These are phyloP conservation scores for Cardinalis cardinalis DNA, from an alignment of 2,113 vertebrate species.

Conservation along the genomic window DNA sequence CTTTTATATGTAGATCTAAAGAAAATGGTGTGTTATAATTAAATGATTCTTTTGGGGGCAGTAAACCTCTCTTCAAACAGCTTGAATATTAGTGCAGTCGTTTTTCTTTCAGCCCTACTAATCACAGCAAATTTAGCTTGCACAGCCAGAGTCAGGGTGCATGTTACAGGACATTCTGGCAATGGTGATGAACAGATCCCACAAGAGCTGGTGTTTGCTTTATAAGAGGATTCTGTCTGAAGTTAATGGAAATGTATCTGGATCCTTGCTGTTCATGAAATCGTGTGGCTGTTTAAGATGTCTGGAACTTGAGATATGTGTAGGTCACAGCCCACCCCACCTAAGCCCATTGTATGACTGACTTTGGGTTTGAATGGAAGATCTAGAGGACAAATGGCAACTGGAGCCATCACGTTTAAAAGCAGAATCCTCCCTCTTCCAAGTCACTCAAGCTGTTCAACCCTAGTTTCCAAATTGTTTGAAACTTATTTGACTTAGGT, in stretches of 20 bases:
- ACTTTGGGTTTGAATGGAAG: background rate
- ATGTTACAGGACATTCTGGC: conserved; percentile 22
- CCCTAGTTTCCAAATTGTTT: background rate
- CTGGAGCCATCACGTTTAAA: background rate
- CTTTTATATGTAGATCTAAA: conserved; percentile 67
- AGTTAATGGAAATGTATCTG: conserved; percentile 15
- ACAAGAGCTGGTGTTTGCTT: background rate
- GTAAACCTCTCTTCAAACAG: conserved; percentile 67
- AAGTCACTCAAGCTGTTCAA: background rate
- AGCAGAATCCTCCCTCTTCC: background rate
- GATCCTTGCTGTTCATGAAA: conserved; percentile 7
- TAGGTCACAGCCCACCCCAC: background rate
- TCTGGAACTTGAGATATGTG: background rate
- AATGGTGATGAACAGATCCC: background rate
- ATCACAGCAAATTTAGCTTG: conserved; percentile 54
- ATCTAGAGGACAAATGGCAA: background rate
- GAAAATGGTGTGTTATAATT: conserved; percentile 68
- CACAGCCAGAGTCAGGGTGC: conserved; percentile 40
- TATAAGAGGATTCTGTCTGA: conserved; percentile 5
- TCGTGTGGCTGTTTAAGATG: background rate
- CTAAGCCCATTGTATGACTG: fast-evolving
- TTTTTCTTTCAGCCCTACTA: conserved; percentile 65
- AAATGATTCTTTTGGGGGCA: conserved; percentile 62
- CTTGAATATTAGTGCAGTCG: conserved; percentile 51
- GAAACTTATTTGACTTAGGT: background rate